Conservation (phyloP, 2,888 invertebrate genomes). For the Polylopha cassiicola region DNA sequence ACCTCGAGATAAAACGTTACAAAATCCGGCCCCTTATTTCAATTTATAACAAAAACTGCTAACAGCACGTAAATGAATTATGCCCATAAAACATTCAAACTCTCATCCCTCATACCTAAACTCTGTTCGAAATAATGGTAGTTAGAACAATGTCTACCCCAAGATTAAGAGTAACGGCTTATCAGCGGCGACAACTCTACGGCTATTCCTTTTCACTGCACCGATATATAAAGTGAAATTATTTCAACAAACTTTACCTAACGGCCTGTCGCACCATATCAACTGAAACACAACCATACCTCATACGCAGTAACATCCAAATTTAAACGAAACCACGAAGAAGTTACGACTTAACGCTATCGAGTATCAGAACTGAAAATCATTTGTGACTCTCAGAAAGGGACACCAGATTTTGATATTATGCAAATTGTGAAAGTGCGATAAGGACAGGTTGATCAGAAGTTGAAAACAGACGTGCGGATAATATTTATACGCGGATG, state of each 20-base stretch:
- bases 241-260: constrained; percentile 67
- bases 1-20: no score
- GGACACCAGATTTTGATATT: constrained; percentile 69
- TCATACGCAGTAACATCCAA: constrained; percentile 32
- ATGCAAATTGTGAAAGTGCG: constrained; percentile 57
- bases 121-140: constrained; percentile 1
- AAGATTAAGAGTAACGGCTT: constrained; percentile 71
- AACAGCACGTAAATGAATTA: no score
- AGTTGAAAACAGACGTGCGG: constrained; percentile 53
- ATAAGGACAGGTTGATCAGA: constrained; percentile 51
- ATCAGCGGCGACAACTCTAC: constrained; percentile 64
- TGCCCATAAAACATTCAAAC: no score
- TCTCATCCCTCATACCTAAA: constrained; percentile 1
- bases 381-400: constrained; percentile 70
- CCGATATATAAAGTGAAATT: constrained; percentile 68
- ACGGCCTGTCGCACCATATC: constrained; percentile 25
- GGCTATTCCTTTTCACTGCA: constrained; percentile 48
- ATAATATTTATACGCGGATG: constrained; percentile 71
- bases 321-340: constrained; percentile 30
- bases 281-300: constrained; percentile 37
- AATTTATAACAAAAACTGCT: no score
- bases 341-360: constrained; percentile 44
- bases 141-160: constrained; percentile 36
- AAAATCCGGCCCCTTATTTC: no score
- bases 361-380: constrained; percentile 59